A percentile compares a stretch with the other conserved stretches of the same genome.
These are phyloP conservation scores for Tyto alba DNA, from an alignment of 2,113 vertebrate species.

Conservation along the genomic window DNA sequence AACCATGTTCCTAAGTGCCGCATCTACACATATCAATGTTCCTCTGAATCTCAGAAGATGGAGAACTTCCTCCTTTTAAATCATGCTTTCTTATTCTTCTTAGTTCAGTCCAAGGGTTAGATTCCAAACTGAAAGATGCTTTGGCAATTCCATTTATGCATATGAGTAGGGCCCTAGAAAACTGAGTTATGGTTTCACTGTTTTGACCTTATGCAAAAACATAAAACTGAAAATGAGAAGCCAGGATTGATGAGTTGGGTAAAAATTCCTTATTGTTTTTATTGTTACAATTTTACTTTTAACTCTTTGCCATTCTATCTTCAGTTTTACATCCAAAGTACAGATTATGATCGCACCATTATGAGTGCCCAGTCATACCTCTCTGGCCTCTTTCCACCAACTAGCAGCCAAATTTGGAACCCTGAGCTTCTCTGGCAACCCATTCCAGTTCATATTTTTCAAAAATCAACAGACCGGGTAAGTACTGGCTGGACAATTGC, in stretches of 20 bases:
- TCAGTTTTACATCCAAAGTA: slow-evolving; percentile 87
- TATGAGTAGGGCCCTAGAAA: background rate
- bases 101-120: background rate
- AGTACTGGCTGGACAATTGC: slow-evolving; percentile 5
- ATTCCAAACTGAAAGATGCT: background rate
- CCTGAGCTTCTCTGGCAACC: slow-evolving; percentile 82
- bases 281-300: background rate
- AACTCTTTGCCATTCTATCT: background rate
- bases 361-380: slow-evolving; percentile 88
- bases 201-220: background rate
- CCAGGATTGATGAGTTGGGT: background rate
- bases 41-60: background rate
- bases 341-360: slow-evolving; percentile 88
- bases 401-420: slow-evolving; percentile 71
- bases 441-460: slow-evolving; percentile 84
- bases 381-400: slow-evolving; percentile 83
- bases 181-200: background rate
- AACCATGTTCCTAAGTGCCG: background rate
- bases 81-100: background rate
- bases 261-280: background rate
- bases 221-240: background rate
- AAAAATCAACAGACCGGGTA: slow-evolving; percentile 77
- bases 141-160: background rate
- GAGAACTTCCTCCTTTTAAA: background rate
- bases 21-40: background rate